Evolutionary conservation across 30 jellyfish, hydroid and myxozoan genomes (phyloP).

Genomic region (Morbakka virulenta): DNA sequence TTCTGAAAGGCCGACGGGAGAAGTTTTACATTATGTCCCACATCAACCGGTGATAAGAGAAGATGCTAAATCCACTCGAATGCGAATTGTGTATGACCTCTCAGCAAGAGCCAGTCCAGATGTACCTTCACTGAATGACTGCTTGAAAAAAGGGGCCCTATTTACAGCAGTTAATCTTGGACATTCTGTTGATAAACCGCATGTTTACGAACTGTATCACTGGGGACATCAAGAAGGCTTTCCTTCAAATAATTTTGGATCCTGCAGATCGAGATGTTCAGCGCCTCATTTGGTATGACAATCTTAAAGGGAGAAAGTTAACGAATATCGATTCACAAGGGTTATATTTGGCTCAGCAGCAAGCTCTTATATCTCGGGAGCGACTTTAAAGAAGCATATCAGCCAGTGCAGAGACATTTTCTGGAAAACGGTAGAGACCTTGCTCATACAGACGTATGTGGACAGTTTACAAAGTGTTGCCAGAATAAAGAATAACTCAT

Average conservation of each 20-base stretch:
- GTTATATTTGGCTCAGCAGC: conserved; percentile 44
- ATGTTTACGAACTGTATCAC: conserved; percentile 43
- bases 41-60: background rate
- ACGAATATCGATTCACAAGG: conserved; percentile 40
- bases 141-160: conserved; percentile 14
- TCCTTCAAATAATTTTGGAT: conserved; percentile 38
- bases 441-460: conserved; percentile 34
- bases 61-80: background rate
- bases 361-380: conserved; percentile 37
- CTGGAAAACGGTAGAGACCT: conserved; percentile 43
- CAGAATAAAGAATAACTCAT: conserved; percentile 18
- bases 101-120: too few relatives aligned
- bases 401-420: conserved; percentile 13
- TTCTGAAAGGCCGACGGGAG: conserved; percentile 39
- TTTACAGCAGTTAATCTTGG: conserved; percentile 19
- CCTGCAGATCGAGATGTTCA: conserved; percentile 52
- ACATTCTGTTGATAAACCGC: conserved; percentile 47
- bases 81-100: conserved; percentile 24
- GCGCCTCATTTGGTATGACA: conserved; percentile 29
- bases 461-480: conserved; percentile 17
- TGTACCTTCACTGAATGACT: conserved; percentile 20
- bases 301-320: conserved; percentile 33
- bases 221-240: conserved; percentile 56
- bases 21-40: conserved; percentile 2
- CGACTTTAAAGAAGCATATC: conserved; percentile 32